Conservation (phyloP, 2,113 vertebrate species). For the Plectropomus leopardus region DNA sequence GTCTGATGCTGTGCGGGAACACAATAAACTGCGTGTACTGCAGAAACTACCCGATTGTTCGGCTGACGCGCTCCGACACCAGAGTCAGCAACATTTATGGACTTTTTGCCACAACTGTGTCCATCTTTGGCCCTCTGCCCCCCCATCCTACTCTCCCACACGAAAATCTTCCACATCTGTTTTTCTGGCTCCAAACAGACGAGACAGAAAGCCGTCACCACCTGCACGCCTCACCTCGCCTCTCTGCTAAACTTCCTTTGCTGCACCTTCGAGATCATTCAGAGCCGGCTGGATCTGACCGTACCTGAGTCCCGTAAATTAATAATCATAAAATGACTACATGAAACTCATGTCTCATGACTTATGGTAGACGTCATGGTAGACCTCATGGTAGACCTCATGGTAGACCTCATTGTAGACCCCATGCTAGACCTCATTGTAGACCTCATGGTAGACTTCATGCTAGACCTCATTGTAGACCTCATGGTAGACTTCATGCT, state of each 20-base stretch:
- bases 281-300: conserved; percentile 35
- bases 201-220: conserved; percentile 45
- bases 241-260: conserved; percentile 42
- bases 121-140: conserved; percentile 14
- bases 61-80: conserved; percentile 38
- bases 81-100: conserved; percentile 43
- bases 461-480: no score
- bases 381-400: no score
- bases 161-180: conserved; percentile 13
- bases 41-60: conserved; percentile 32
- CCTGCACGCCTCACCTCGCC: conserved; percentile 45
- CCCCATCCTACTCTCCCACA: conserved; percentile 27
- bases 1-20: no score
- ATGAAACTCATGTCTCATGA: no score
- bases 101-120: background rate
- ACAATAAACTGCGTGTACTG: no score
- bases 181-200: conserved; percentile 10
- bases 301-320: no score
- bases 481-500: no score
- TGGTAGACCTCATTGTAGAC: no score
- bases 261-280: conserved; percentile 17
- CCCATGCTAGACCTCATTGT: no score
- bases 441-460: no score
- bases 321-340: no score
- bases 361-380: no score